These are phyloP conservation scores for Cenopis cana DNA, from an alignment of 2,888 invertebrate genomes.

Conservation along the genomic window DNA sequence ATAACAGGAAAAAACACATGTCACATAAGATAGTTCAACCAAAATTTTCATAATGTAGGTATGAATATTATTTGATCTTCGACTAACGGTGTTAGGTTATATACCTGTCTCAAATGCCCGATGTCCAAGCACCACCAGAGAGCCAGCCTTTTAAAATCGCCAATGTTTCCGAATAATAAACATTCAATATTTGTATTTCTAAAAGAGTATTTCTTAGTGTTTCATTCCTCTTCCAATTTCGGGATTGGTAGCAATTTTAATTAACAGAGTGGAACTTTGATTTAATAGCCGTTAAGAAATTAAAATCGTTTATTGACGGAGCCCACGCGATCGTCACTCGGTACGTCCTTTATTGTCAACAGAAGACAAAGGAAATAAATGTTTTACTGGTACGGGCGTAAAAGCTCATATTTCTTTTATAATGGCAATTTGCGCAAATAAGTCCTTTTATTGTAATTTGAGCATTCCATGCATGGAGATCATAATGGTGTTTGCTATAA, in stretches of 20 bases:
- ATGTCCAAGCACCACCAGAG: not conserved
- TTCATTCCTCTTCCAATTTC: not conserved
- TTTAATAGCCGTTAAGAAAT: constrained; percentile 28
- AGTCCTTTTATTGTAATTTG: constrained; percentile 22
- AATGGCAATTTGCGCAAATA: constrained; percentile 2
- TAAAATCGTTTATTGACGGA: constrained; percentile 27
- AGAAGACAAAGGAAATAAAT: constrained; percentile 36
- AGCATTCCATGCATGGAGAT: constrained; percentile 12
- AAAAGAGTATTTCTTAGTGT: not conserved
- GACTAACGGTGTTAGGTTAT: no score
- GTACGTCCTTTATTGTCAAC: constrained; percentile 11
- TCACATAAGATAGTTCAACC: no score
- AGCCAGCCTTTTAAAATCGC: not conserved
- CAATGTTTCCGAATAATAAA: not conserved
- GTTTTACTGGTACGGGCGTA: constrained; percentile 36
- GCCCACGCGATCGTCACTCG: constrained; percentile 33
- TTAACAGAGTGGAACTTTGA: constrained; percentile 27
- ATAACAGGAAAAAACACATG: no score
- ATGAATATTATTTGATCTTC: no score
- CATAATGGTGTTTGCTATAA: not conserved
- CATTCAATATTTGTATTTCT: not conserved
- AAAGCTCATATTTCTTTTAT: constrained; percentile 40
- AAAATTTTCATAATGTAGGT: no score
- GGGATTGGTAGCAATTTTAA: constrained; percentile 5
- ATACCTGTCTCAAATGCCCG: not conserved